Base-by-base conservation (phyloP, 2,113 vertebrate species). In the Gyps fulvus region DNA sequence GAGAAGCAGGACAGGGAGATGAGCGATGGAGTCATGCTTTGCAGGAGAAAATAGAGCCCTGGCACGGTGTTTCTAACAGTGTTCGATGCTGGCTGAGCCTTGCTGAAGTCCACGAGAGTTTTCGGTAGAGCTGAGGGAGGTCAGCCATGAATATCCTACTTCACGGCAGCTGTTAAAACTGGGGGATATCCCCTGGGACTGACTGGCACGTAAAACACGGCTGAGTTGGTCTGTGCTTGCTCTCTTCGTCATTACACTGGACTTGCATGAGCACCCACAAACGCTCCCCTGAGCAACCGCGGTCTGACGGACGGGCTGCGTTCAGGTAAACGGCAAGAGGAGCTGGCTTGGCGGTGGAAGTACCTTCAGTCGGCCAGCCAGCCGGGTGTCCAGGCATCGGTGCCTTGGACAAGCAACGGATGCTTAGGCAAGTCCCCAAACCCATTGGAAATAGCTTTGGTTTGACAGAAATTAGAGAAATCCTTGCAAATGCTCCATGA, bases 281-380 rank as follows among this genome's bases (percentile, higher is more conserved):
- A 63, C 2, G 5, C 15, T 74, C 8, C 52, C 4, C 0, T 10
- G 36, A 38, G 43, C 7, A 27, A 1, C 25, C 9, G 22, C 43
- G 79, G 10, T 31, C 13, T 32, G 25, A 29, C 9, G 20, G 29
- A 4, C 0, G 3, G 36, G 20, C 50, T 34, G 55, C 2, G 4
- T 4, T 66, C 25, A 16, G 45, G n/a, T 38, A 49, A 10, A 8
- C 20, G 40, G 10, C 14, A 32, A 8, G 17, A 57, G 52, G 52
- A 65, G 45, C 14, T 77, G n/a, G 8, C 29, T 32, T 45, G 22
- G 71, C 0, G 1, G 27, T 61, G 38, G 57, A 54, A 54, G 29
- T 7, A 7, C 21, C 61, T 80, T 32, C 17, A 6, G 43, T 36
- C 3, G 10, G 20, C 25, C 32, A 27, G 29, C 29, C n/a, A 27